A percentile compares a stretch with the other conserved stretches of the same genome.
phyloP scores from a whole-genome alignment of 2,797 vertebrate genomes.

The Chloroceryle amazona region DNA sequence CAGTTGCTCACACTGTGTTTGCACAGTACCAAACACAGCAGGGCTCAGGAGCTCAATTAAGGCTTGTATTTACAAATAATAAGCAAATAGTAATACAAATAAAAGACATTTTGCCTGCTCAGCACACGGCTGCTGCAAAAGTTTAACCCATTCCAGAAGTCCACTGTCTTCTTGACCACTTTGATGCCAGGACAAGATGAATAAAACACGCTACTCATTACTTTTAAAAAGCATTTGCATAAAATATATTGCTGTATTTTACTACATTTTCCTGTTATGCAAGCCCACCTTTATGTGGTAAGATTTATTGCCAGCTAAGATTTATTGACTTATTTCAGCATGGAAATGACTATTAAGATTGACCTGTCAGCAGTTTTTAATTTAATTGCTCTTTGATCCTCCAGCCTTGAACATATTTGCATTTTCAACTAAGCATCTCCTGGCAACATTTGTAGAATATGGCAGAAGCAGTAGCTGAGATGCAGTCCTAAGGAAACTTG shows the following conservation, averaged over 20 bases:
- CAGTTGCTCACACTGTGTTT: background rate
- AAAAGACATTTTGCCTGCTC: slow-evolving; percentile 53
- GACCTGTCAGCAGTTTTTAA: slow-evolving; percentile 74
- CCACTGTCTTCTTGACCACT: slow-evolving; percentile 60
- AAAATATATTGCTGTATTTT: slow-evolving; percentile 74
- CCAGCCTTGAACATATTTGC: slow-evolving; percentile 70
- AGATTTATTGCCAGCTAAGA: slow-evolving; percentile 58
- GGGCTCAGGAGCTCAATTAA: slow-evolving; percentile 41
- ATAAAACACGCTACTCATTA: slow-evolving; percentile 73
- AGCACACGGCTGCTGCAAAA: slow-evolving; percentile 29
- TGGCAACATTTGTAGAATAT: slow-evolving; percentile 51
- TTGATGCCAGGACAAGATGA: slow-evolving; percentile 63
- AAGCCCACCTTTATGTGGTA: slow-evolving; percentile 72
- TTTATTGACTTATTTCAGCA: slow-evolving; percentile 69
- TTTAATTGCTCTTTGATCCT: slow-evolving; percentile 77
- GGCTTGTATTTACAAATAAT: slow-evolving; percentile 47
- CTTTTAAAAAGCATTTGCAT: slow-evolving; percentile 70
- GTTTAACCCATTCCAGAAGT: slow-evolving; percentile 65
- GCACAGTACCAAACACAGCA: background rate
- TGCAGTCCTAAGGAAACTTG: background rate
- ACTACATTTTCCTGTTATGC: slow-evolving; percentile 71
- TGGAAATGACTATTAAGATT: slow-evolving; percentile 71
- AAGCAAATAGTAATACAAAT: slow-evolving; percentile 64
- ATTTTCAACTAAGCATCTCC: slow-evolving; percentile 73
- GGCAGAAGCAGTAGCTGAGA: background rate